These are phyloP conservation scores for Brachionus manjavacas DNA, from an alignment of 1,140 invertebrate species.

Conservation along the genomic window DNA sequence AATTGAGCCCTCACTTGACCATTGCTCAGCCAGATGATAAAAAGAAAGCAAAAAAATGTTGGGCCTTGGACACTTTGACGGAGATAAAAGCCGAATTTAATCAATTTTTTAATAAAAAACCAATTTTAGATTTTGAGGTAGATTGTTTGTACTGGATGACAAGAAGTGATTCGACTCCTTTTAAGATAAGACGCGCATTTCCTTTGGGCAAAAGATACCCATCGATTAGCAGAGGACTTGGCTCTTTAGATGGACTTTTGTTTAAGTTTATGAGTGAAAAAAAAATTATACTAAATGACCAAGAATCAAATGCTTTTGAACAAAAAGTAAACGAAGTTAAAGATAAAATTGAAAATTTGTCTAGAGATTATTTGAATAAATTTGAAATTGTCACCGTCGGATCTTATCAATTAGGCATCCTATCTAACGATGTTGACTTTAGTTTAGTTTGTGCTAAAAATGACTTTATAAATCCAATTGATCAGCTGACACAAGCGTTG, in stretches of 20 bases:
- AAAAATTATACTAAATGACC: neutral
- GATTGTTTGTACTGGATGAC: conserved; percentile 33
- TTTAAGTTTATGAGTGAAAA: neutral
- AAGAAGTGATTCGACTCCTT: conserved; percentile 9
- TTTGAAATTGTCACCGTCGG: conserved; percentile 10
- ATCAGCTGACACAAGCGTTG: neutral
- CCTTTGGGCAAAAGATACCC: neutral
- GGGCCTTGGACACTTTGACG: neutral
- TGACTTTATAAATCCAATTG: neutral
- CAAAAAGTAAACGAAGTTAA: neutral
- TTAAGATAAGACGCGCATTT: neutral
- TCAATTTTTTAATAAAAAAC: neutral
- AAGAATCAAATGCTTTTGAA: neutral
- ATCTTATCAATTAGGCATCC: neutral
- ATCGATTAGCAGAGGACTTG: neutral
- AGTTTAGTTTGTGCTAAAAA: neutral
- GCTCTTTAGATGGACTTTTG: neutral
- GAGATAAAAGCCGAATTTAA: neutral
- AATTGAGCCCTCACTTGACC: conserved; percentile 31
- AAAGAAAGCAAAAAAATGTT: neutral
- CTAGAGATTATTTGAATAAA: neutral
- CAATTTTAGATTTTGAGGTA: neutral
- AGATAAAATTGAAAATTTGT: neutral
- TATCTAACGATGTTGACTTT: conserved; percentile 7
- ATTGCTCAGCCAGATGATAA: conserved; percentile 27